Evolutionary conservation across 1,140 invertebrate species (phyloP).

Genomic region (Cyclina sinensis): DNA sequence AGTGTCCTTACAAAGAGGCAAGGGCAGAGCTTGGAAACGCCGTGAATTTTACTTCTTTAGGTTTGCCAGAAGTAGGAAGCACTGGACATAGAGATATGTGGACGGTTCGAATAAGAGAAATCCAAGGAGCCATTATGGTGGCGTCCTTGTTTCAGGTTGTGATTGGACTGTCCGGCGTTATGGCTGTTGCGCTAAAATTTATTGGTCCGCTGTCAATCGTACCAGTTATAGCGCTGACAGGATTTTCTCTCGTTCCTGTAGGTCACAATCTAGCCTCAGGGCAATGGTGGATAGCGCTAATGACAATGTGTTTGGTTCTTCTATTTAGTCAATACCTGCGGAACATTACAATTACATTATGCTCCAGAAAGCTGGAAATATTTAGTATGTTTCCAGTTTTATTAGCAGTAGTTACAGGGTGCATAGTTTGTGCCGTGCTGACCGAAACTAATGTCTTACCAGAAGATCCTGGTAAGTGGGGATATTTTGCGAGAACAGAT

Average conservation of each 20-base stretch:
- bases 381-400: slow-evolving; percentile 94
- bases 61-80: slow-evolving; percentile 14
- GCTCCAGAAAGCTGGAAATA: slow-evolving; percentile 83
- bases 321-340: slow-evolving; percentile 94
- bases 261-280: slow-evolving; percentile 91
- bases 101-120: not conserved
- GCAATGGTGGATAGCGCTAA: slow-evolving; percentile 93
- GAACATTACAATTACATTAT: slow-evolving; percentile 89
- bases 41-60: not conserved
- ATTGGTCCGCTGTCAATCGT: slow-evolving; percentile 94
- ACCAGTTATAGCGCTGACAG: slow-evolving; percentile 93
- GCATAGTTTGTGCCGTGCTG: slow-evolving; percentile 92
- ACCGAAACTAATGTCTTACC: slow-evolving; percentile 90
- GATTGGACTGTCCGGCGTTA: slow-evolving; percentile 88
- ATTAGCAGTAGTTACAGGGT: slow-evolving; percentile 83
- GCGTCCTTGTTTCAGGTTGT: slow-evolving; percentile 80
- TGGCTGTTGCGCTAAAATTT: slow-evolving; percentile 91
- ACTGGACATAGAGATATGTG: not conserved
- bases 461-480: slow-evolving; percentile 80
- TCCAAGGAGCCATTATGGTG: slow-evolving; percentile 58
- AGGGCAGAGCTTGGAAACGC: not conserved
- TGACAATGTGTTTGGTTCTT: slow-evolving; percentile 93
- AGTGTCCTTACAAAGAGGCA: slow-evolving; percentile 23
- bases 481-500: slow-evolving; percentile 93
- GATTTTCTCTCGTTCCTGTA: slow-evolving; percentile 93